Percentiles rank a stretch among this genome's conserved stretches.
These are phyloP conservation scores for Oedothorax gibbosus DNA, from an alignment of 1,140 invertebrate species.

Conservation along the genomic window DNA sequence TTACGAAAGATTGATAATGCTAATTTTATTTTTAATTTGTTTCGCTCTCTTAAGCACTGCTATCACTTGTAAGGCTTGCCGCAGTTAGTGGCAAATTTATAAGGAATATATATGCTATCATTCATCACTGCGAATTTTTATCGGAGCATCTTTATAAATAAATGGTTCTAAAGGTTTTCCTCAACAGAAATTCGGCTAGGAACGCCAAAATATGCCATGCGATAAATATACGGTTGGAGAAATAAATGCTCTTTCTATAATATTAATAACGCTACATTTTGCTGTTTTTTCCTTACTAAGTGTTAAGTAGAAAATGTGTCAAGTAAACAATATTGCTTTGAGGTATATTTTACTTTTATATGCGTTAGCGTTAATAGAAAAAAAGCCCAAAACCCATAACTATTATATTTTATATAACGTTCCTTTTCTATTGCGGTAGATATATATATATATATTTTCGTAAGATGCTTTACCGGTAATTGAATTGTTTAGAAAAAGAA, in stretches of 20 bases:
- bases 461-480: too few relatives aligned
- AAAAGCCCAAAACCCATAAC: too few relatives aligned
- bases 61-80: conserved; percentile 26
- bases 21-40: conserved; percentile 53
- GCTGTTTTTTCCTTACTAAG: not conserved
- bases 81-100: conserved; percentile 40
- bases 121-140: conserved; percentile 43
- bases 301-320: not conserved
- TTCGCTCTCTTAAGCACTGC: conserved; percentile 13
- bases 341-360: conserved; percentile 9
- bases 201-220: conserved; percentile 18
- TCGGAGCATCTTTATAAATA: conserved; percentile 49
- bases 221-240: conserved; percentile 42
- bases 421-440: too few relatives aligned
- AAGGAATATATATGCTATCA: conserved; percentile 13
- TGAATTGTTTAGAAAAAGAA: too few relatives aligned
- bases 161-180: conserved; percentile 30
- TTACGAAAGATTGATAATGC: conserved; percentile 27
- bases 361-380: not conserved
- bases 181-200: conserved; percentile 18
- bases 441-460: too few relatives aligned
- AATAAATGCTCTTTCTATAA: conserved; percentile 28
- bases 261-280: conserved; percentile 39
- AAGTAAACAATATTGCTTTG: not conserved
- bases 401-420: too few relatives aligned